phyloP scores from a whole-genome alignment of 2,797 vertebrate species.

The Cossypha polioptera region DNA sequence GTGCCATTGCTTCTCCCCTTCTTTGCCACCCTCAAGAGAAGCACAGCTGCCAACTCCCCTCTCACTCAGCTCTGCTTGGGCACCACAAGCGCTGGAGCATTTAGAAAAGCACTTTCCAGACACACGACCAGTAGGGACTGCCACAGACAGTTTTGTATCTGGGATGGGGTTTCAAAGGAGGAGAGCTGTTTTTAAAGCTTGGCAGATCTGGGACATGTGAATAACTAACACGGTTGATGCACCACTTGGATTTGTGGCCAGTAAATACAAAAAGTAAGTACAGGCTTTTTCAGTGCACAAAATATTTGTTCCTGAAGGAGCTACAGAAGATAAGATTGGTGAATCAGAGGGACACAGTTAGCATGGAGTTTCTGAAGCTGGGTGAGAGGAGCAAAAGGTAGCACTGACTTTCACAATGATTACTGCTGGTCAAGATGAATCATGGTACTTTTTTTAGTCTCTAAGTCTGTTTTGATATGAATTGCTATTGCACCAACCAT shows the following conservation, averaged over 20 bases:
- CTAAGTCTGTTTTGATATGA: not conserved
- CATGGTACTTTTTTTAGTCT: not conserved
- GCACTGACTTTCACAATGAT: not conserved
- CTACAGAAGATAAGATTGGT: not conserved
- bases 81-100: not conserved
- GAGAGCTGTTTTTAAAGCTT: not conserved
- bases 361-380: not conserved
- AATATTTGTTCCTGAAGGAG: not conserved
- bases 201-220: not conserved
- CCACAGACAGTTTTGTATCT: not conserved
- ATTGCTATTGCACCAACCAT: not conserved
- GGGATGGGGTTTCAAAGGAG: not conserved
- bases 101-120: not conserved
- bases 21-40: not conserved
- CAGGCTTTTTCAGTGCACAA: not conserved
- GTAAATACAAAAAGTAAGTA: not conserved
- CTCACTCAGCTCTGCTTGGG: not conserved
- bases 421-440: constrained; percentile 2
- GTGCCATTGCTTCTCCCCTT: not conserved
- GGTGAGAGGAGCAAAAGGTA: not conserved
- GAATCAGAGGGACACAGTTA: not conserved
- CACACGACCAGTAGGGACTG: rapidly evolving
- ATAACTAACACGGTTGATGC: not conserved
- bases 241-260: not conserved
- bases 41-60: not conserved